Conservation (phyloP, 1,140 invertebrate species). For the Asobara japonica region DNA sequence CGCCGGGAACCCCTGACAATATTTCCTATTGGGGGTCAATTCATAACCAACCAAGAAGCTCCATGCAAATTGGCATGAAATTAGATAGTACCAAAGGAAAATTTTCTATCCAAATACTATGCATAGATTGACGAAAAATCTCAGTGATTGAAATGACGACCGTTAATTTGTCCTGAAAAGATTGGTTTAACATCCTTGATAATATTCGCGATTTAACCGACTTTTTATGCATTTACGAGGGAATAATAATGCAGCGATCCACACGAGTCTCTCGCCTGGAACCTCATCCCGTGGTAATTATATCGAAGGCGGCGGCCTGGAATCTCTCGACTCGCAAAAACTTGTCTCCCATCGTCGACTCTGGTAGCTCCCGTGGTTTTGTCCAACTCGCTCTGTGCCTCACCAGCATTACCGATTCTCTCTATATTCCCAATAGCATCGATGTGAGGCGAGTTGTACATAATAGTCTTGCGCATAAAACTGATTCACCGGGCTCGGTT, state of each 20-base stretch:
- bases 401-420: background rate
- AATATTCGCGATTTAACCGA: background rate
- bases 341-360: background rate
- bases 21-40: no score
- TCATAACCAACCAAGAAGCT: no score
- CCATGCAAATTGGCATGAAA: no score
- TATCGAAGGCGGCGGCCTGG: conserved; percentile 8
- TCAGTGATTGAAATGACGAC: no score
- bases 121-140: no score
- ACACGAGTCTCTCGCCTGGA: background rate
- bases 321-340: background rate
- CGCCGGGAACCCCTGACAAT: no score
- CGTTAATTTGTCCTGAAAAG: no score
- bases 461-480: background rate
- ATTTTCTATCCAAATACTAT: no score
- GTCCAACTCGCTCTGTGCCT: background rate
- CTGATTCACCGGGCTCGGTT: background rate
- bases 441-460: background rate
- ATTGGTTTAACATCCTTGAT: no score
- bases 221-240: background rate
- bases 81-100: no score
- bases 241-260: background rate
- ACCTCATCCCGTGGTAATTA: background rate
- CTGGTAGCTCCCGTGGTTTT: background rate
- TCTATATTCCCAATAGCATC: background rate